Conservation (phyloP, 2,113 vertebrate genomes). For the Carassius auratus region DNA sequence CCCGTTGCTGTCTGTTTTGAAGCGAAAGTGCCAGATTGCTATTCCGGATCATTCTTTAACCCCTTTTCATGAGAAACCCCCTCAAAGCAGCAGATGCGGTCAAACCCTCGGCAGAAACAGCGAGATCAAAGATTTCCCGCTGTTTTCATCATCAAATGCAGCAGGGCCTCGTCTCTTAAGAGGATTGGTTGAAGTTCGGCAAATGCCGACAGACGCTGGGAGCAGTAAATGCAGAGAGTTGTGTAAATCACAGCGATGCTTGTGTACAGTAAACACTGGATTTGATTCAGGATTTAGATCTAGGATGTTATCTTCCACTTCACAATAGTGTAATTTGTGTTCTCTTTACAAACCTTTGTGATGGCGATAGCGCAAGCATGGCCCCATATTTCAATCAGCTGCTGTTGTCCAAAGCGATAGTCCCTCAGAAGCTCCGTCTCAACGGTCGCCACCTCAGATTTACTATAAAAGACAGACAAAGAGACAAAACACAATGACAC, state of each 20-base stretch:
- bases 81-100: not conserved
- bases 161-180: not conserved
- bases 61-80: not conserved
- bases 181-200: slow-evolving; percentile 10
- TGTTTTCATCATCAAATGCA: slow-evolving; percentile 34
- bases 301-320: not conserved
- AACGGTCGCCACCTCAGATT: slow-evolving; percentile 81
- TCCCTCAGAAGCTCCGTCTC: slow-evolving; percentile 89
- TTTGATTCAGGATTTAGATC: not conserved
- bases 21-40: not conserved
- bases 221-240: not conserved
- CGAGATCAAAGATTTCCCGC: slow-evolving; percentile 14
- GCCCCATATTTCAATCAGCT: slow-evolving; percentile 92
- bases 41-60: not conserved
- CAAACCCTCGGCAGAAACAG: not conserved
- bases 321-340: not conserved
- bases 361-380: slow-evolving; percentile 89
- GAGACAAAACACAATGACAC: not conserved
- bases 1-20: not conserved
- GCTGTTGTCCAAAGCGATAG: slow-evolving; percentile 89
- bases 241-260: not conserved
- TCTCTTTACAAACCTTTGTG: slow-evolving; percentile 81
- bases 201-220: not conserved
- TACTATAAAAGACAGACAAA: slow-evolving; percentile 69
- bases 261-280: not conserved